Evolutionary conservation across 2,797 vertebrate genomes (phyloP).

Genomic region (Sylvilagus floridanus): DNA sequence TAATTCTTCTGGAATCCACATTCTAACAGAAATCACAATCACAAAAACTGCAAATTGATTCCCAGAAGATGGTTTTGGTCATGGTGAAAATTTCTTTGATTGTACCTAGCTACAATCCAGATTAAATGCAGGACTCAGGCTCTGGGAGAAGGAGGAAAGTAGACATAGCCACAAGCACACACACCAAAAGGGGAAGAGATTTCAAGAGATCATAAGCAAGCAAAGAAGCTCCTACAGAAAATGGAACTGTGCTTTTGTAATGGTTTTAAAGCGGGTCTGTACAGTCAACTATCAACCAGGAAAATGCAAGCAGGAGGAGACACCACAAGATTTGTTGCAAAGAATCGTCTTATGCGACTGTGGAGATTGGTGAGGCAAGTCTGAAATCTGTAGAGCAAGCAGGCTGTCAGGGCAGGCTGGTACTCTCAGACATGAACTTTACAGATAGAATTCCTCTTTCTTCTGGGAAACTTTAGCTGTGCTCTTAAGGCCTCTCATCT

Average conservation of each 20-base stretch:
- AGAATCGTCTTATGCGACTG: neutral
- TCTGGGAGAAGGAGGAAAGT: neutral
- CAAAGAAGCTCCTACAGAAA: conserved; percentile 3
- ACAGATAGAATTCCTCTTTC: neutral
- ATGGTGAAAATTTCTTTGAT: neutral
- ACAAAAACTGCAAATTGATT: neutral
- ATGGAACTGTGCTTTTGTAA: neutral
- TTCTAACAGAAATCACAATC: conserved; percentile 12
- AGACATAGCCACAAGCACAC: conserved; percentile 22
- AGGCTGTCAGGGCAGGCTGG: neutral
- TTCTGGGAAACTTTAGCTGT: neutral
- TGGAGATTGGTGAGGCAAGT: neutral
- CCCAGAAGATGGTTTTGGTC: neutral
- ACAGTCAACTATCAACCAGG: neutral
- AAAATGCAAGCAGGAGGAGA: neutral
- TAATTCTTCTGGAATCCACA: neutral
- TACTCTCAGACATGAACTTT: neutral
- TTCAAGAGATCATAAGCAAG: neutral
- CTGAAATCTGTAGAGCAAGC: neutral
- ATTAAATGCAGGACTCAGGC: conserved; percentile 17
- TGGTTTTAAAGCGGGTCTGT: conserved; percentile 2
- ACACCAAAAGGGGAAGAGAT: neutral
- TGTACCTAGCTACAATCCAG: neutral
- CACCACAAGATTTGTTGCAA: neutral
- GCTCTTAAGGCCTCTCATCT: neutral